Evolutionary conservation across 2,113 vertebrate species (phyloP), one percentile per base, ranked within the genome.

Genomic region (Pelvicachromis taeniatus): DNA sequence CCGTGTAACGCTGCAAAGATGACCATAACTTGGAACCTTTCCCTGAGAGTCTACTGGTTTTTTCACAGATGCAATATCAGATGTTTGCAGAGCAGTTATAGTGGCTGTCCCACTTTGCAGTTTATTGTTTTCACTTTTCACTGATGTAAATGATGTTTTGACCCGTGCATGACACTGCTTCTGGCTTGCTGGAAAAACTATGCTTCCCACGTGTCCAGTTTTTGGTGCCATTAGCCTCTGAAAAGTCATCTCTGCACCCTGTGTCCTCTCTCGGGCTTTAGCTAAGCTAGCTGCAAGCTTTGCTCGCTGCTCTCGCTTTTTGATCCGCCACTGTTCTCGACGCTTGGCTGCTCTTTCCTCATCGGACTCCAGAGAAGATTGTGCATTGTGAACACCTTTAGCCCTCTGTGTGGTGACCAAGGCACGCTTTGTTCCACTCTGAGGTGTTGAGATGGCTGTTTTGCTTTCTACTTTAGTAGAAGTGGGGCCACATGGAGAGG

Each of bases 281-380:
- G 79, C 88, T 3, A 92, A 29, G 21, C 29, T 91, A 33, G 92
- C 92, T 0, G 95, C 96, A 52, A 89, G 59, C 88, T 94, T 97
- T 10, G 96, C 96, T 75, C 96, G 93, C 86, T 97, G 96, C 81
- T 96, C 95, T 55, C 95, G 87, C 83, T 97, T 97, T 88, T 96
- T 97, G 50, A 96, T 91, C 26, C 96, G 91, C 96, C 96, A 97
- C 5, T 93, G 92, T 83, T 97, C 96, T 50, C 96, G 90, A 31
- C 95, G 95, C 38, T 80, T 95, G 23, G 96, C 95, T 1, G 93
- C 94, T 26, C 58, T 95, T 87, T 96, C 94, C 65, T 97, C 96
- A 75, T 96, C 96, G 0, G 93, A 89, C 88, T 90, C 88, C 6
- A 40, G 11, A 2, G 55, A 16, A 35, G 65, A 33, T 42, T 38